phyloP scores from a whole-genome alignment of 2,113 vertebrate species.

The Crotophaga sulcirostris region DNA sequence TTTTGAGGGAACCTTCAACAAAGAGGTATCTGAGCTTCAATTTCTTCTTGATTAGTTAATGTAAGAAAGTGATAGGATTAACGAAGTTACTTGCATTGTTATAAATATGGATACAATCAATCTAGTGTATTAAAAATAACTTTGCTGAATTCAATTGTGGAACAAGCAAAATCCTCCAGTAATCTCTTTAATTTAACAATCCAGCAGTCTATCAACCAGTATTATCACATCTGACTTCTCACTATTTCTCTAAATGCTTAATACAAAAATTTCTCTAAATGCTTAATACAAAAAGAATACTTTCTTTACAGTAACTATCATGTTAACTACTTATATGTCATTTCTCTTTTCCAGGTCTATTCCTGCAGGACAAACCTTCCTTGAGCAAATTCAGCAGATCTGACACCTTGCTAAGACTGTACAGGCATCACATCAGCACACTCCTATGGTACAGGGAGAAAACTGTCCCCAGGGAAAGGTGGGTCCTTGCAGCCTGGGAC shows the following conservation, averaged over 20 bases:
- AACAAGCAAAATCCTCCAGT: background rate
- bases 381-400: background rate
- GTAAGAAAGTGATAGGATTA: background rate
- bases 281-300: too few relatives aligned
- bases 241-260: background rate
- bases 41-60: background rate
- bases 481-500: background rate
- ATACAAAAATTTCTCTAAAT: background rate
- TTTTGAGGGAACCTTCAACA: background rate
- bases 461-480: background rate
- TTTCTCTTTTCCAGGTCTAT: background rate
- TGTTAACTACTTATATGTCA: background rate
- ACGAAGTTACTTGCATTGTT: background rate
- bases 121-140: background rate
- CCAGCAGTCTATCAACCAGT: background rate
- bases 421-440: background rate
- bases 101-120: background rate
- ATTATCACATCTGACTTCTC: background rate
- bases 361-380: background rate
- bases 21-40: background rate
- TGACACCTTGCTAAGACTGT: background rate
- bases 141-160: background rate
- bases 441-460: background rate
- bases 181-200: background rate
- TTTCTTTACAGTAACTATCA: background rate